Percentiles rank a stretch among this genome's conserved stretches.
Conservation (phyloP, 1,140 invertebrate species). For the Bradynema listronoti region DNA sequence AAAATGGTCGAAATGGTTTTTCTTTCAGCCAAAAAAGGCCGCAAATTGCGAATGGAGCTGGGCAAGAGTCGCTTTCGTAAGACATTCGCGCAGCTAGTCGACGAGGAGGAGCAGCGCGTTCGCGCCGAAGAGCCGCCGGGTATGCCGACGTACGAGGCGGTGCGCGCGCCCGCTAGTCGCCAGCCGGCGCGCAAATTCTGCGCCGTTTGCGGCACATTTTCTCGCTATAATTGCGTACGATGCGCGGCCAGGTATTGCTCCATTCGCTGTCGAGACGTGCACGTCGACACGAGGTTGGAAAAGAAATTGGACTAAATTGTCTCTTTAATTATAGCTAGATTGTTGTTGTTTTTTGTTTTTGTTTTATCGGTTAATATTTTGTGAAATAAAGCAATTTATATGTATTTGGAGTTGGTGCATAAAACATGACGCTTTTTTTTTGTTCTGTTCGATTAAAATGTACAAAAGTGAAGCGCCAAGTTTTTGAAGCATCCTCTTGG, state of each 20-base stretch:
- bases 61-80: slow-evolving; percentile 30
- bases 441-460: too few relatives aligned
- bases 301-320: too few relatives aligned
- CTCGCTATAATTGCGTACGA: slow-evolving; percentile 17
- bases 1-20: too few relatives aligned
- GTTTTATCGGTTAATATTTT: too few relatives aligned
- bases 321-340: too few relatives aligned
- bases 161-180: slow-evolving; percentile 8
- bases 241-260: slow-evolving; percentile 21
- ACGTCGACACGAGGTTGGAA: slow-evolving; percentile 21
- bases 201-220: slow-evolving; percentile 17
- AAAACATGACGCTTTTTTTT: too few relatives aligned
- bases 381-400: too few relatives aligned
- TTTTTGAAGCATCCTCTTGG: too few relatives aligned
- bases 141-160: background rate
- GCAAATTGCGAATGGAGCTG: slow-evolving; percentile 27
- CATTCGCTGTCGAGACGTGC: slow-evolving; percentile 12
- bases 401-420: too few relatives aligned
- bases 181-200: slow-evolving; percentile 19
- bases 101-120: slow-evolving; percentile 23
- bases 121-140: background rate
- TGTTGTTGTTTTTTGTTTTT: too few relatives aligned
- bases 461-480: too few relatives aligned
- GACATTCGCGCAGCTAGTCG: slow-evolving; percentile 27
- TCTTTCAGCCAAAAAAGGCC: slow-evolving; percentile 35